Evolutionary conservation across 1,140 invertebrate genomes (phyloP), one percentile per base, ranked within the genome.

Genomic region (Odontomachus brunneus): DNA sequence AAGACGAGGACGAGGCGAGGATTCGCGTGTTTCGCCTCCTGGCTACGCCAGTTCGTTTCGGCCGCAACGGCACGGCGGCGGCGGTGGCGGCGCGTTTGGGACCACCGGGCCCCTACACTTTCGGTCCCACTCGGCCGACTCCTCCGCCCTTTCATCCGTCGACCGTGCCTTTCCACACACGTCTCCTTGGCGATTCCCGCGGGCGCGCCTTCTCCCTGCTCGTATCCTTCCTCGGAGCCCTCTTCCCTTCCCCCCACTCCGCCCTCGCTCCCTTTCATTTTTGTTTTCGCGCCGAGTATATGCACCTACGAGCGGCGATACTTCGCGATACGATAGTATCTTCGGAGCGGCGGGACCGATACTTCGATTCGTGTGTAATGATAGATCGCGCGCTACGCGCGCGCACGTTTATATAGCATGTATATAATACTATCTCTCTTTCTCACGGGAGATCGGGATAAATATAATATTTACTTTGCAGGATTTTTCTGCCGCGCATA

Each of bases 101-200:
- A 86, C 85, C 85, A 84, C 69, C 67, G 72, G 78, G 44, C 69
- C 69, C 75, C 78, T 74, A 82, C 85, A 84, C 76, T 88, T 87
- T 87, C 62, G 74, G 72, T 75, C 63, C 78, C 59, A 60, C 73
- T 69, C 53, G 75, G 67, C 53, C 26, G 69, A 44, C 69, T 62
- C 69, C 69, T 9, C 67, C 78, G 78, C 78, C 78, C 78, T 82
- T 82, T 82, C 71, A 82, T 82, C 78, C 69, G 57, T 82, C 69
- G 69, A 19, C 55, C 57, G 44, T 74, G 48, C 78, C 78, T 82
- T 72, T 82, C 69, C 69, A 82, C 55, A 55, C 67, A 82, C 67
- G 69, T 82, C 78, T 74, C 78, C 48, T 60, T 57, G 22, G 55
- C 78, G 59, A 82, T 82, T 82, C 78, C 78, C 59, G 78, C 69